phyloP scores from a whole-genome alignment of 2,113 vertebrate genomes.

The Sarotherodon lohbergeri region DNA sequence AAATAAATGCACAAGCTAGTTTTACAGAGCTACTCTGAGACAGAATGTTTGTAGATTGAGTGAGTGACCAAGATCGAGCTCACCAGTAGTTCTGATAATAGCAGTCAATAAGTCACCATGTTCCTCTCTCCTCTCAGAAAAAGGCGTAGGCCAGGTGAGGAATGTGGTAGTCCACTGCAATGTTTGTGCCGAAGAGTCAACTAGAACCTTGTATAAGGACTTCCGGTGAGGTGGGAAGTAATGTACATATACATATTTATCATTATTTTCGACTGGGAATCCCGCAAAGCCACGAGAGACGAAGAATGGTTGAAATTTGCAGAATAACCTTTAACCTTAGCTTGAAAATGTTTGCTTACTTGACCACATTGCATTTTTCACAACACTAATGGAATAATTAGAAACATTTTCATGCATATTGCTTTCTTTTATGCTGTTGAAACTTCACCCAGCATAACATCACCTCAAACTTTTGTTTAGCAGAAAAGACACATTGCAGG shows the following conservation, averaged over 20 bases:
- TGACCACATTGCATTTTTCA: not conserved
- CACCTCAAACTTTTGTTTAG: not conserved
- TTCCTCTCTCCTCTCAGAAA: not conserved
- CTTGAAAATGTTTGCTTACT: not conserved
- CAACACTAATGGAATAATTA: not conserved
- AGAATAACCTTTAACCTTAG: not conserved
- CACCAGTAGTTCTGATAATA: not conserved
- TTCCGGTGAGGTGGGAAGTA: not conserved
- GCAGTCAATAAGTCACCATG: not conserved
- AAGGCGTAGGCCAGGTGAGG: not conserved
- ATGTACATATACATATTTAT: not conserved
- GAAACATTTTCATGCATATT: not conserved
- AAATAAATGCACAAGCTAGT: not conserved
- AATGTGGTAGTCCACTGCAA: not conserved
- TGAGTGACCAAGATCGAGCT: not conserved
- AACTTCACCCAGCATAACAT: rapidly evolving
- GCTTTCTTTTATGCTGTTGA: not conserved
- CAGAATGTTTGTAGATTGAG: not conserved
- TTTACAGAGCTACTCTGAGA: not conserved
- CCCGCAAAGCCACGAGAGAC: rapidly evolving
- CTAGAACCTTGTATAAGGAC: rapidly evolving
- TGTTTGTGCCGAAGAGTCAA: not conserved
- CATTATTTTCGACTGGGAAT: not conserved
- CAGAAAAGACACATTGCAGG: not conserved
- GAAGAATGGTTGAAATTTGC: not conserved